These are phyloP conservation scores for Plebejus argus DNA, from an alignment of 2,888 invertebrate species.

Conservation along the genomic window DNA sequence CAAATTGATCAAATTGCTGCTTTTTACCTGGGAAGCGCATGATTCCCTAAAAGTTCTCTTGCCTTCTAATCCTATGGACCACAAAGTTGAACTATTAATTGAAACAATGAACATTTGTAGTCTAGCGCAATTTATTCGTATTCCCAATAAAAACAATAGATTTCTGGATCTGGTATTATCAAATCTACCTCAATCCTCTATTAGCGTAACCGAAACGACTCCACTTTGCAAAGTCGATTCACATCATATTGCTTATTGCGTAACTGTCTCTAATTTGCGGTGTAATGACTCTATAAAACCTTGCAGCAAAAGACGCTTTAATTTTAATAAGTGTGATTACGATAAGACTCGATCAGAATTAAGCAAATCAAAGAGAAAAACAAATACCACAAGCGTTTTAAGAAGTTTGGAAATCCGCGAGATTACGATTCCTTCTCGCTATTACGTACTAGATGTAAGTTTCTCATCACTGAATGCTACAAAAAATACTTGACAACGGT, in stretches of 20 bases:
- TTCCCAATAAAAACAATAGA: neutral
- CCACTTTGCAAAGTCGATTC: neutral
- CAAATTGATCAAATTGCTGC: neutral
- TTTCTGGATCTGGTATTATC: conserved; percentile 1
- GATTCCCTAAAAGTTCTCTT: neutral
- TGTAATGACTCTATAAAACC: no score
- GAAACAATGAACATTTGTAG: neutral
- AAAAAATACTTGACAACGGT: neutral
- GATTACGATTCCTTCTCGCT: conserved; percentile 22
- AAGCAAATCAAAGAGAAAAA: conserved; percentile 7
- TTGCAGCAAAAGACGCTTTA: neutral
- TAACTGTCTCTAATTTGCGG: no score
- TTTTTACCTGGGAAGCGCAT: neutral
- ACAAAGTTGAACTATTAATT: neutral
- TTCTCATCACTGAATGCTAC: conserved; percentile 17
- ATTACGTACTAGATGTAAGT: conserved; percentile 22
- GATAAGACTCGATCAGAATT: no score
- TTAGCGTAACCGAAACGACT: neutral
- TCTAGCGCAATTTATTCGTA: neutral
- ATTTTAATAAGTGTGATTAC: neutral
- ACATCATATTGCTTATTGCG: no score
- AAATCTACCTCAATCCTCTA: neutral
- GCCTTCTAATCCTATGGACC: neutral
- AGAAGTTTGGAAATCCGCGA: conserved; percentile 24
- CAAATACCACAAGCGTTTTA: conserved; percentile 19